Conservation (phyloP, 2,797 vertebrate species). For the Lates japonicus region DNA sequence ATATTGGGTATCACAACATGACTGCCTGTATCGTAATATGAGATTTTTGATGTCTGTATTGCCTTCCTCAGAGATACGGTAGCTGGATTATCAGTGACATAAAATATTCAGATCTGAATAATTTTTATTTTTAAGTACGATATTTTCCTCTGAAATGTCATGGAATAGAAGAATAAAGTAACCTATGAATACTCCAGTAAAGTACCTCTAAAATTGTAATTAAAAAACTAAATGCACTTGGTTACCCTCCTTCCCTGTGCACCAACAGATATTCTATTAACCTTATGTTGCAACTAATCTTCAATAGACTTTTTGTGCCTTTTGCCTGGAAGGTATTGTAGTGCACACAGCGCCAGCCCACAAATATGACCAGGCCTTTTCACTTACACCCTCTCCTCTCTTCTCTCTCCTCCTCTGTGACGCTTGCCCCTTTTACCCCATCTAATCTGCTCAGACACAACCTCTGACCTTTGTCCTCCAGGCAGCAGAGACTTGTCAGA, state of each 20-base stretch:
- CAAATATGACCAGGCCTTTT: constrained; percentile 28
- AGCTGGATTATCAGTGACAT: background rate
- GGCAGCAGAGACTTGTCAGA: constrained; percentile 52
- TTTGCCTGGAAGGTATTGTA: constrained; percentile 1
- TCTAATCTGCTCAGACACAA: constrained; percentile 62
- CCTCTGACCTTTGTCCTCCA: constrained; percentile 63
- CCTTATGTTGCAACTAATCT: background rate
- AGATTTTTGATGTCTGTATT: too few species aligned
- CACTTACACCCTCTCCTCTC: constrained; percentile 28
- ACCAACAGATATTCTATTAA: background rate
- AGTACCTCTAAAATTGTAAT: background rate
- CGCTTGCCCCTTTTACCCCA: constrained; percentile 43
- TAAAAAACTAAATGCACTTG: background rate
- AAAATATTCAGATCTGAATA: background rate
- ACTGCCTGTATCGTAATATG: too few species aligned
- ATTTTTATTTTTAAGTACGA: background rate
- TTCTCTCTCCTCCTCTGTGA: constrained; percentile 30
- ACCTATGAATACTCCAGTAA: background rate
- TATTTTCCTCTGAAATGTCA: background rate
- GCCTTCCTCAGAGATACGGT: too few species aligned
- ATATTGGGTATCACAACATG: too few species aligned
- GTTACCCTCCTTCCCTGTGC: background rate
- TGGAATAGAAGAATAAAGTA: background rate
- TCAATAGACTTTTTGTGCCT: too few species aligned
- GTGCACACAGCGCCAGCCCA: constrained; percentile 14